Evolutionary conservation across 2,113 vertebrate species (phyloP).

Genomic region (Speoplatyrhinus poulsoni): DNA sequence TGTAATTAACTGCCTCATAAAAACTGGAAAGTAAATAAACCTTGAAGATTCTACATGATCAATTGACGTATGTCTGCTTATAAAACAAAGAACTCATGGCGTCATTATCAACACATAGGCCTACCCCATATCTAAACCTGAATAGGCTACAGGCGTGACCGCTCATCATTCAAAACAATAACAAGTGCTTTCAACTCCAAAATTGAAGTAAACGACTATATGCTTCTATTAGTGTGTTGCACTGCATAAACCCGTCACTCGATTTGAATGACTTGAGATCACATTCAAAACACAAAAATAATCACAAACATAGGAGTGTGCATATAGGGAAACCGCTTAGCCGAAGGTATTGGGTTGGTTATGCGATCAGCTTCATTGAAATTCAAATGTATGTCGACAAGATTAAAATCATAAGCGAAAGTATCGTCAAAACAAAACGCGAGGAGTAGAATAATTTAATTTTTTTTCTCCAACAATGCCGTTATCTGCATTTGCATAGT

Average conservation of each 20-base stretch:
- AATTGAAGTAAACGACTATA: no score
- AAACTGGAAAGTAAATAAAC: slow-evolving; percentile 82
- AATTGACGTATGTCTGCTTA: slow-evolving; percentile 32
- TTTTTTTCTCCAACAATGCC: slow-evolving; percentile 79
- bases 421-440: slow-evolving; percentile 57
- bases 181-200: no score
- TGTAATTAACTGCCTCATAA: slow-evolving; percentile 81
- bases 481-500: slow-evolving; percentile 92
- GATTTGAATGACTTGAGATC: neutral
- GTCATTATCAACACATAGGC: neutral
- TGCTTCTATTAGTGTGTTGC: no score
- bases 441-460: slow-evolving; percentile 75
- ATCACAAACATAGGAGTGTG: slow-evolving; percentile 37
- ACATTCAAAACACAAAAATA: slow-evolving; percentile 26
- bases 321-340: slow-evolving; percentile 41
- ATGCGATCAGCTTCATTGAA: slow-evolving; percentile 33
- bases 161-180: no score
- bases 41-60: slow-evolving; percentile 72
- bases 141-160: no score
- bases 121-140: no score
- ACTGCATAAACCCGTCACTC: no score
- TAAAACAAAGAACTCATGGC: slow-evolving; percentile 3
- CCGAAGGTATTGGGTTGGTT: slow-evolving; percentile 7
- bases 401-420: slow-evolving; percentile 63
- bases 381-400: slow-evolving; percentile 52